A percentile compares a stretch with the other conserved stretches of the same genome.
These are phyloP conservation scores for Dermolepida albohirtum DNA, from an alignment of 2,888 invertebrate species.

Conservation along the genomic window DNA sequence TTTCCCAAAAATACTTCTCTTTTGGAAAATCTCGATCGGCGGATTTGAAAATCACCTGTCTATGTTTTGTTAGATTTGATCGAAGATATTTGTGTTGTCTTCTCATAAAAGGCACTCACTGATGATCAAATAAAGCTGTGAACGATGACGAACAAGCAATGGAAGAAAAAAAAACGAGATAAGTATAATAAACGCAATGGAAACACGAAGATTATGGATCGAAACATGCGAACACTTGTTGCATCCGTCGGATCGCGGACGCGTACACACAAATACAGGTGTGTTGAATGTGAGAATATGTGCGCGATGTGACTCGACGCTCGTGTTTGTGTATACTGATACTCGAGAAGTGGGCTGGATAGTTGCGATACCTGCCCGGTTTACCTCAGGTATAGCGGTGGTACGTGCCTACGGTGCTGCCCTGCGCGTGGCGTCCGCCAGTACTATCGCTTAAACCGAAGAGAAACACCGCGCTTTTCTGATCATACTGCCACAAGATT, in stretches of 20 bases:
- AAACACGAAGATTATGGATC: conserved; percentile 8
- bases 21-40: no score
- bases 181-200: neutral
- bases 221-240: conserved; percentile 46
- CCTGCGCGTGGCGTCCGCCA: conserved; percentile 50
- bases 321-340: conserved; percentile 57
- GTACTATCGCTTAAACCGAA: conserved; percentile 48
- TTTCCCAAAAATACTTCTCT: no score
- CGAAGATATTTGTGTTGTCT: neutral
- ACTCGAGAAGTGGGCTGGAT: conserved; percentile 57
- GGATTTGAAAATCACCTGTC: no score
- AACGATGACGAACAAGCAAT: neutral
- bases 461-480: conserved; percentile 31
- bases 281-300: conserved; percentile 45
- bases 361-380: conserved; percentile 57
- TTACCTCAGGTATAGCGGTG: conserved; percentile 54
- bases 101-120: conserved; percentile 22
- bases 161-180: neutral
- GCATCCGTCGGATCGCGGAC: conserved; percentile 46
- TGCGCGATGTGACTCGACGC: conserved; percentile 52
- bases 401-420: conserved; percentile 48
- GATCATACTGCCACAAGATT: conserved; percentile 20
- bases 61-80: no score
- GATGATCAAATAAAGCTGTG: neutral
- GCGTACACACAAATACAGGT: conserved; percentile 50